Base-by-base conservation (phyloP, 2,113 vertebrate genomes). In the Halichoerus grypus region DNA sequence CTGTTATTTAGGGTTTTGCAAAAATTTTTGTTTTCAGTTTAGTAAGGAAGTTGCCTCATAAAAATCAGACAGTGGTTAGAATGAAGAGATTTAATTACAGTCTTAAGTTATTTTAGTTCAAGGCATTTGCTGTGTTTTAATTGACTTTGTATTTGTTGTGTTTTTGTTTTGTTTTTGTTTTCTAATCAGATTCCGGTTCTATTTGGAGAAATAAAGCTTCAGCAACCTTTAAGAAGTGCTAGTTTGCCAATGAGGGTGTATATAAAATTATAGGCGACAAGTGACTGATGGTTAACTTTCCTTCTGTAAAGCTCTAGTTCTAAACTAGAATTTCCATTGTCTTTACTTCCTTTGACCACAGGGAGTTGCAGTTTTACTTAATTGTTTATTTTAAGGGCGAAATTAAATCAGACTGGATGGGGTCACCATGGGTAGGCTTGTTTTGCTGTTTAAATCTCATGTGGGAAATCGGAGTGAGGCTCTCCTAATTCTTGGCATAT, bases 301-400 rank as follows among this genome's bases (percentile, higher is more conserved):
- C 2, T 72, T 93, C 97, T 93, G 67, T 80, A 53, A 95, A 94
- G 97, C 22, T 69, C 94, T 74, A 33, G 63, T 97, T 98, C 89
- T 97, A 86, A 98, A 98, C 97, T 94, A 88, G 96, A 96, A 91
- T 98, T 98, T 97, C 65, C 95, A 96, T n/a, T 92, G 77, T 98
- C 81, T 98, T 97, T 92, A 95, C 55, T 97, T 98, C 97, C 61
- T 98, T 91, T 98, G 98, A 91, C 95, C 94, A 97, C 96, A 0
- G 95, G 98, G 97, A 77, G 42, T 97, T 93, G 46, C 69, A 74
- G 96, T 97, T 96, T 96, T 57, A 97, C 94, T 95, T 98, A 97
- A 97, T 98, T 96, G 88, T 97, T 98, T 94, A 92, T 96, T 98
- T 98, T 97, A 98, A 98, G 98, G 88, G 94, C 36, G 93, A 96